Percentiles rank a stretch among this genome's conserved stretches.
These are phyloP conservation scores for Oscheius sp. DNA, from an alignment of 2,888 invertebrate species.

Conservation along the genomic window DNA sequence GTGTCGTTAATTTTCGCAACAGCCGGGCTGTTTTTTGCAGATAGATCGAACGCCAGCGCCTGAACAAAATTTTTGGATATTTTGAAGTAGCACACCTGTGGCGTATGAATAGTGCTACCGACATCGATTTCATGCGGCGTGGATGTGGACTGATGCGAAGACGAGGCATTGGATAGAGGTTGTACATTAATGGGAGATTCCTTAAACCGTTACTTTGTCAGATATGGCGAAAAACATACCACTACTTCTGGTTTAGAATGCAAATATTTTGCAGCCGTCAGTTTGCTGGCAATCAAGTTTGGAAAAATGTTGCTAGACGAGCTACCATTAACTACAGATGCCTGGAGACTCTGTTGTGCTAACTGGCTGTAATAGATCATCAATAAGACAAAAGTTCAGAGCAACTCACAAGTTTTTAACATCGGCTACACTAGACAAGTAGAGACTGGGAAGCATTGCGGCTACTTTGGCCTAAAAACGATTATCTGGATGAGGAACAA, in stretches of 20 bases:
- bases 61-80: not conserved
- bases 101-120: not conserved
- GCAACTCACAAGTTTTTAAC: slow-evolving; percentile 31
- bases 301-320: slow-evolving; percentile 23
- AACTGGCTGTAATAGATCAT: not conserved
- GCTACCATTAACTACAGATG: slow-evolving; percentile 19
- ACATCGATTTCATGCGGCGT: slow-evolving; percentile 38
- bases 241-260: not conserved
- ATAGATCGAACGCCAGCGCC: slow-evolving; percentile 15
- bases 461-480: slow-evolving; percentile 44
- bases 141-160: slow-evolving; percentile 38
- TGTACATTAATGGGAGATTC: slow-evolving; percentile 8
- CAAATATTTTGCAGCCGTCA: not conserved
- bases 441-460: slow-evolving; percentile 43
- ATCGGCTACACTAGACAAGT: slow-evolving; percentile 19
- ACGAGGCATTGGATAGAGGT: slow-evolving; percentile 32
- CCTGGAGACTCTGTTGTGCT: slow-evolving; percentile 26
- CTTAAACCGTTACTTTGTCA: slow-evolving; percentile 6
- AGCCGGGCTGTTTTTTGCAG: slow-evolving; percentile 18
- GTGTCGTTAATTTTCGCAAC: slow-evolving; percentile 2
- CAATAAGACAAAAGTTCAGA: not conserved
- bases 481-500: not conserved
- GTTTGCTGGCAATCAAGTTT: slow-evolving; percentile 1
- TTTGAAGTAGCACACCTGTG: slow-evolving; percentile 3
- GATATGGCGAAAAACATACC: not conserved